Conservation (phyloP, 2,113 vertebrate species). For the Panthera leo region DNA sequence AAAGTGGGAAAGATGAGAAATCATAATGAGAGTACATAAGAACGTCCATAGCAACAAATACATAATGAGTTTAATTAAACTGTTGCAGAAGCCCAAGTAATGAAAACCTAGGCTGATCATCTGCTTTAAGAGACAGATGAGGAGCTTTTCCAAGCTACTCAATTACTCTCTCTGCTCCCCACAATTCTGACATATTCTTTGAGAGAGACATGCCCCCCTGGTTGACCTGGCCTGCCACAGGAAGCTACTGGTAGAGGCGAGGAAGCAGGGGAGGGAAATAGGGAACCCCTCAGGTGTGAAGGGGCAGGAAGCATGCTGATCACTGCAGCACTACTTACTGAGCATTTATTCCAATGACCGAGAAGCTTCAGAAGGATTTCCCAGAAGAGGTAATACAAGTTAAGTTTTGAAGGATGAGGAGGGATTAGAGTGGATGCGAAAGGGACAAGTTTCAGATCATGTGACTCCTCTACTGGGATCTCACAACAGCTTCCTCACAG, state of each 20-base stretch:
- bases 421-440: no score
- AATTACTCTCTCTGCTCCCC: background rate
- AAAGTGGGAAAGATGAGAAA: background rate
- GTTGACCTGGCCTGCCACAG: background rate
- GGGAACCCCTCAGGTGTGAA: background rate
- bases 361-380: background rate
- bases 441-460: background rate
- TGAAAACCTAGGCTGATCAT: background rate
- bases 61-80: background rate
- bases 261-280: background rate
- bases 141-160: background rate
- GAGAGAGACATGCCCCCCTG: background rate
- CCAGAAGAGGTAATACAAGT: background rate
- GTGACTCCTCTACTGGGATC: background rate
- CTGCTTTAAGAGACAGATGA: background rate
- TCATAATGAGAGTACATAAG: background rate
- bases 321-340: background rate
- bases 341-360: background rate
- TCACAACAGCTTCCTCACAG: background rate
- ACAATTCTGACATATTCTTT: background rate
- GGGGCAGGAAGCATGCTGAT: background rate
- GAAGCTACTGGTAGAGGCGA: background rate
- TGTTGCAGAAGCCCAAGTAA: background rate
- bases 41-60: background rate
- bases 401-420: background rate